phyloP scores from a whole-genome alignment of 1,140 invertebrate species.

The Aleiodes sp. region DNA sequence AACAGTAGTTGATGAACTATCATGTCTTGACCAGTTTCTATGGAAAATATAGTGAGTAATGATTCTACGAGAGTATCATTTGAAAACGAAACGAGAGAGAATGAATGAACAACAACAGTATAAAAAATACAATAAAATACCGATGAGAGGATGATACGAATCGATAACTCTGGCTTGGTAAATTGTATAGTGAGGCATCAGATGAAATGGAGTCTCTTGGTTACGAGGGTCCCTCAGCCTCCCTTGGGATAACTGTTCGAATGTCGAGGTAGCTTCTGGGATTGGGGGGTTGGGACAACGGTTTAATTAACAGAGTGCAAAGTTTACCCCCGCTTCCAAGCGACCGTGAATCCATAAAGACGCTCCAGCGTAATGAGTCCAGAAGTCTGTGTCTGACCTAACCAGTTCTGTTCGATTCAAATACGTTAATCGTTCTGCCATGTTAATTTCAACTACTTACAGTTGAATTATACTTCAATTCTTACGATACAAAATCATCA shows the following conservation, averaged over 20 bases:
- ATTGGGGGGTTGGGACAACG: neutral
- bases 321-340: conserved; percentile 6
- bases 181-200: conserved; percentile 4
- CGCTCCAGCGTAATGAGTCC: conserved; percentile 5
- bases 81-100: too few species aligned
- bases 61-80: too few species aligned
- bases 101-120: too few species aligned
- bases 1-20: neutral
- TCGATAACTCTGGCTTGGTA: neutral
- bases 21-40: neutral
- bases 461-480: neutral
- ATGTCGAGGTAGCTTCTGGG: neutral
- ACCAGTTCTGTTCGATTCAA: neutral
- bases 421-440: conserved; percentile 12
- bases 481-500: too few species aligned
- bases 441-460: conserved; percentile 1
- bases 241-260: conserved; percentile 19
- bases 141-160: conserved; percentile 9
- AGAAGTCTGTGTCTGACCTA: conserved; percentile 4
- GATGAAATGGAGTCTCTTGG: conserved; percentile 6
- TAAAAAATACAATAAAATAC: too few species aligned
- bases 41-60: neutral
- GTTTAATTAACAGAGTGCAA: conserved; percentile 19
- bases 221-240: neutral
- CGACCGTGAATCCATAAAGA: conserved; percentile 21